Conservation (phyloP, 2,888 invertebrate species). For the Schizotus pectinicornis region DNA sequence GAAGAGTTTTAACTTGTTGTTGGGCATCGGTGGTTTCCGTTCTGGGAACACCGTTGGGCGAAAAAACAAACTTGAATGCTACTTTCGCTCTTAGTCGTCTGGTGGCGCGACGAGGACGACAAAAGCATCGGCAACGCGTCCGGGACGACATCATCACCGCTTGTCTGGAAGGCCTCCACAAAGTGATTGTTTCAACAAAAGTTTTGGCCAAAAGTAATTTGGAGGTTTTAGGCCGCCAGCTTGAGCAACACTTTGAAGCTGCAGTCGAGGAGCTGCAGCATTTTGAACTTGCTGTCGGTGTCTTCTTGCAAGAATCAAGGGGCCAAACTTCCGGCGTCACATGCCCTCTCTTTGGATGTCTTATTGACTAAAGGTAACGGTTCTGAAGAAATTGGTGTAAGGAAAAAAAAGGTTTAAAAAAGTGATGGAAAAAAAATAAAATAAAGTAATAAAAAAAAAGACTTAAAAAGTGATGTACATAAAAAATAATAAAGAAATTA, state of each 20-base stretch:
- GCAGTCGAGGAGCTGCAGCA: slow-evolving; percentile 89
- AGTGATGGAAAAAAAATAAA: too few species aligned
- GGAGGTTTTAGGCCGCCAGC: slow-evolving; percentile 73
- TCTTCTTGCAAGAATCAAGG: slow-evolving; percentile 87
- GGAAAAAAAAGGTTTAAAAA: too few species aligned
- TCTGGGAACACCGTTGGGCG: slow-evolving; percentile 77
- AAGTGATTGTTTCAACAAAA: slow-evolving; percentile 58
- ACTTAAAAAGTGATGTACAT: too few species aligned
- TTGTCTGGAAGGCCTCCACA: slow-evolving; percentile 88
- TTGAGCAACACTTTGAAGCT: slow-evolving; percentile 87
- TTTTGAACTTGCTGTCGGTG: slow-evolving; percentile 83
- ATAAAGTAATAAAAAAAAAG: too few species aligned
- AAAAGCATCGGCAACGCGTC: slow-evolving; percentile 65
- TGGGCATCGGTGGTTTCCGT: slow-evolving; percentile 93
- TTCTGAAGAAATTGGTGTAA: too few species aligned
- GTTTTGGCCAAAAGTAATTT: neutral
- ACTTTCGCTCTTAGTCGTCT: slow-evolving; percentile 63
- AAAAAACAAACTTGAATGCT: slow-evolving; percentile 52
- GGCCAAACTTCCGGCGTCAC: slow-evolving; percentile 82
- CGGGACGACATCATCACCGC: slow-evolving; percentile 82
- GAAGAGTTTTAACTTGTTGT: slow-evolving; percentile 84
- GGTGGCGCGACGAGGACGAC: slow-evolving; percentile 63
- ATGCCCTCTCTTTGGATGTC: slow-evolving; percentile 91
- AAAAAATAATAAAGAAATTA: too few species aligned
- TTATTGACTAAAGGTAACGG: slow-evolving; percentile 68